A percentile compares a stretch with the other conserved stretches of the same genome.
Evolutionary conservation across 2,113 vertebrate species (phyloP).

Genomic region (Amazona vittata): DNA sequence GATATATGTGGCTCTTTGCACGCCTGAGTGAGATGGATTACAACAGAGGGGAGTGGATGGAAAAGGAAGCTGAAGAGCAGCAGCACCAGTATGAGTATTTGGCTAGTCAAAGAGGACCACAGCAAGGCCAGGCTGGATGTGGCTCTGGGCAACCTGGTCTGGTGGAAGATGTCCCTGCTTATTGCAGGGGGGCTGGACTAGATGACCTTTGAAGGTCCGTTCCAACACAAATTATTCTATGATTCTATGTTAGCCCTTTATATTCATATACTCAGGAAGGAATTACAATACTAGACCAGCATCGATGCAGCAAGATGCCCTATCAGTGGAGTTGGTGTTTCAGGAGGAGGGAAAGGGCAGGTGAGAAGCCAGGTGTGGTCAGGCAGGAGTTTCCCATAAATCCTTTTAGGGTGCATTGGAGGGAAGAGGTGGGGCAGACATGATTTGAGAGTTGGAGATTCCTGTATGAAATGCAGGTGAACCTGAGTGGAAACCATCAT

Average conservation of each 20-base stretch:
- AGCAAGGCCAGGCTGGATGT: background rate
- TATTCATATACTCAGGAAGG: background rate
- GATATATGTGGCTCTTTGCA: background rate
- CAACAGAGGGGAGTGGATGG: background rate
- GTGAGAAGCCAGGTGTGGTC: fast-evolving
- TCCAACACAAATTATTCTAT: background rate
- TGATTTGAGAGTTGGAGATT: background rate
- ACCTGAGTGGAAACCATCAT: background rate
- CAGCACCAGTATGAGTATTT: background rate
- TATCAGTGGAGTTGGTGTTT: background rate
- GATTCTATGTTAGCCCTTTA: background rate
- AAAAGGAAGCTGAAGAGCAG: background rate
- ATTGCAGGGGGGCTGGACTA: background rate
- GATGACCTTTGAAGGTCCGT: background rate
- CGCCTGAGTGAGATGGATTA: background rate
- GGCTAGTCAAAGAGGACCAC: background rate
- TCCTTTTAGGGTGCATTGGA: background rate
- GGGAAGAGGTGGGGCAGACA: background rate
- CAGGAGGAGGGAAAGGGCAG: background rate
- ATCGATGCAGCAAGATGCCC: background rate
- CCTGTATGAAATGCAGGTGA: background rate
- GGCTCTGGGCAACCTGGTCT: background rate
- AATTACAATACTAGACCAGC: background rate
- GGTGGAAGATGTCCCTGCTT: background rate
- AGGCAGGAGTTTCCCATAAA: background rate